phyloP scores from a whole-genome alignment of 2,888 invertebrate species.

The Tetheella fluctuosa region DNA sequence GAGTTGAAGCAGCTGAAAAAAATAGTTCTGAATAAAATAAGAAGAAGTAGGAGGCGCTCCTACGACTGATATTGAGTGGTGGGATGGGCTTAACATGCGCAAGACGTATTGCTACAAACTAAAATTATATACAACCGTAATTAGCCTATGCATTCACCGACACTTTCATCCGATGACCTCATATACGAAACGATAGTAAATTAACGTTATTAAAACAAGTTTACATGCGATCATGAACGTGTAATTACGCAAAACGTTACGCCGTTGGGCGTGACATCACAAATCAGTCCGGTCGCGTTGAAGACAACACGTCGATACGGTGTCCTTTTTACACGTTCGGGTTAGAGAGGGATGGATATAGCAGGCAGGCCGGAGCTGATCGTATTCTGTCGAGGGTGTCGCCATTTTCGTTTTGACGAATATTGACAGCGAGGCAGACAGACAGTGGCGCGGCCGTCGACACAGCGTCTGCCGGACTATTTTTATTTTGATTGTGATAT shows the following conservation, averaged over 20 bases:
- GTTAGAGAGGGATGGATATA: constrained; percentile 52
- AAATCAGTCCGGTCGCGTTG: constrained; percentile 78
- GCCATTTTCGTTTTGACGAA: constrained; percentile 90
- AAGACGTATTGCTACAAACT: constrained; percentile 70
- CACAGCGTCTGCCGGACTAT: constrained; percentile 80
- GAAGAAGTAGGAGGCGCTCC: constrained; percentile 81
- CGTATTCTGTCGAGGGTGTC: constrained; percentile 86
- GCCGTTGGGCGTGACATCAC: constrained; percentile 85
- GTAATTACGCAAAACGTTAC: constrained; percentile 84
- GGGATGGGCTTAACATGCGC: constrained; percentile 83
- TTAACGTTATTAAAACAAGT: constrained; percentile 81
- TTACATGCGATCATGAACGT: constrained; percentile 73
- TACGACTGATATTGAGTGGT: constrained; percentile 84
- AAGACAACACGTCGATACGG: constrained; percentile 72
- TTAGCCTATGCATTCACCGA: constrained; percentile 66
- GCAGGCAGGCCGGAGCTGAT: constrained; percentile 74
- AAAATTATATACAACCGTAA: constrained; percentile 57
- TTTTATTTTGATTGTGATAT: constrained; percentile 82
- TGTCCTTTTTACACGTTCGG: constrained; percentile 51
- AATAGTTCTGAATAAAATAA: constrained; percentile 78
- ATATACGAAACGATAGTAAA: constrained; percentile 71
- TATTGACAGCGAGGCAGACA: constrained; percentile 87
- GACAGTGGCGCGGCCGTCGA: constrained; percentile 81
- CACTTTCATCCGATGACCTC: constrained; percentile 75
- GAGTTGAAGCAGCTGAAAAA: constrained; percentile 70